phyloP scores from a whole-genome alignment of 2,888 invertebrate species.

The Plebejus anna region DNA sequence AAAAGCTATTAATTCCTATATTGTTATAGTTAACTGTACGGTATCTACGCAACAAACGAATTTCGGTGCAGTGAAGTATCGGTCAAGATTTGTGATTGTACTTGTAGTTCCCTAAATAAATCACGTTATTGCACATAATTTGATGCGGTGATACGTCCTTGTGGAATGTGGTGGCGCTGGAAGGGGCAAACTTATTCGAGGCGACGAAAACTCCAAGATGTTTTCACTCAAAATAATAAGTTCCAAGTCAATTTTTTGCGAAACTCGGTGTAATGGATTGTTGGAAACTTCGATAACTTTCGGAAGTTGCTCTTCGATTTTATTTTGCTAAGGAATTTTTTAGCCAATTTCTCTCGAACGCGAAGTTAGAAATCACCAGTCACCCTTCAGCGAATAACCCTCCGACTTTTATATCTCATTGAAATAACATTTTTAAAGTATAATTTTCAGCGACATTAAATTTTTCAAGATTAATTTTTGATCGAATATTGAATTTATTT shows the following conservation, averaged over 20 bases:
- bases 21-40: too few relatives aligned
- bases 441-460: slow-evolving; percentile 26
- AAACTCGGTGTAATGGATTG: slow-evolving; percentile 79
- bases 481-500: slow-evolving; percentile 19
- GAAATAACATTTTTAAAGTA: slow-evolving; percentile 22
- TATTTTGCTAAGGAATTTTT: slow-evolving; percentile 75
- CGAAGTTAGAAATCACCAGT: slow-evolving; percentile 71
- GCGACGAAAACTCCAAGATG: slow-evolving; percentile 67
- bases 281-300: slow-evolving; percentile 78
- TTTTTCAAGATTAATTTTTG: slow-evolving; percentile 10
- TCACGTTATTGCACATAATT: slow-evolving; percentile 31
- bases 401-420: slow-evolving; percentile 33
- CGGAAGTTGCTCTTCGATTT: slow-evolving; percentile 77
- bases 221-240: slow-evolving; percentile 79
- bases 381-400: slow-evolving; percentile 57
- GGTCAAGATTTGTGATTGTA: not conserved
- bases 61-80: too few relatives aligned
- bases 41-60: too few relatives aligned
- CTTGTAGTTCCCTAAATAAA: not conserved
- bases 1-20: too few relatives aligned
- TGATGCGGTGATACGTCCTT: slow-evolving; percentile 33
- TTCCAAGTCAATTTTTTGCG: slow-evolving; percentile 74
- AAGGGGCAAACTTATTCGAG: slow-evolving; percentile 55
- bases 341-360: slow-evolving; percentile 71
- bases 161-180: slow-evolving; percentile 38